Evolutionary conservation across 2,888 invertebrate species (phyloP), one percentile per base, ranked within the genome.

Genomic region (Drosophila mimetica): DNA sequence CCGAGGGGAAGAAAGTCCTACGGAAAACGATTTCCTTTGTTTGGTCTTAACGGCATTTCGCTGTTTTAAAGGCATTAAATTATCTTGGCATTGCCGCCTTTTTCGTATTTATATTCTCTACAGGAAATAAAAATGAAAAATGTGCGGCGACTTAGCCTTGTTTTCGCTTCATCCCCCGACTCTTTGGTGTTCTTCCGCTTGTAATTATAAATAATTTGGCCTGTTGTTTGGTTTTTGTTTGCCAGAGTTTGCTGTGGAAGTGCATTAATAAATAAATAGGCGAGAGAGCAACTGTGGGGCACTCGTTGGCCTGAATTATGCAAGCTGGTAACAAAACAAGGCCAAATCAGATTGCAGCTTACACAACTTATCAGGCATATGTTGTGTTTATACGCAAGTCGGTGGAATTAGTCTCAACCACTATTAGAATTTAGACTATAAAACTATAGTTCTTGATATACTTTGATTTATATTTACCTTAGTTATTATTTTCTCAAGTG

Each of bases 51-150:
- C 86, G 86, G 77, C 74, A 76, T 82, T 87, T 84, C 72, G 77
- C 73, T 86, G 83, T 83, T 88, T 82, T 77, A 79, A 84, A 88
- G 74, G 86, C 88, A 82, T 84, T 84, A 88, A 84, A 87, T 71
- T 82, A 86, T 82, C 74, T 64, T 53, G 37, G 44, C 36, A 52
- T 66, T 71, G 42, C 22, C 4, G 67, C 42, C 42, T 42, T 36
- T 58, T 42, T 59, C 4, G 18, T 28, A 11, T 54, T 53, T 42
- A 46, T 18, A 18, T 59, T 58, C 20, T 44, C 50, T 11, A 13
- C 16, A 46, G 46, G 14, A 61, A 74, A 79, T 82, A 71, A 82
- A 79, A 86, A 87, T 86, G 77, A 88, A 74, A 82, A 87, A 86
- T 87, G 73, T 77, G 77, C 80, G 73, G 80, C 83, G 65, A 64